These are phyloP conservation scores for Nomada ruficornis DNA, from an alignment of 2,888 invertebrate genomes.

Conservation along the genomic window DNA sequence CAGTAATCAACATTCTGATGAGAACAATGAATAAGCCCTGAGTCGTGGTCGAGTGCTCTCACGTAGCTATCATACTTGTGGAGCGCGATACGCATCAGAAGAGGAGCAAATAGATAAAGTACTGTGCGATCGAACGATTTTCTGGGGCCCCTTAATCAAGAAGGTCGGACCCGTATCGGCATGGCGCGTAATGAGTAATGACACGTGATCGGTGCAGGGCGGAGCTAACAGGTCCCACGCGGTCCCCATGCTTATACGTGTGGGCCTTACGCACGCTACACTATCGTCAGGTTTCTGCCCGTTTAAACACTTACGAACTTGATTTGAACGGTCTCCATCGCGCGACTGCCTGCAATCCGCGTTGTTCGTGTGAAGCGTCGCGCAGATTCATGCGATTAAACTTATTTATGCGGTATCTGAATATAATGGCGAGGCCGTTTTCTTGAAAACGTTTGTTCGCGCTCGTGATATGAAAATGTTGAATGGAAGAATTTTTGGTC, in stretches of 20 bases:
- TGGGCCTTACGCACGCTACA: slow-evolving; percentile 41
- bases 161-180: slow-evolving; percentile 57
- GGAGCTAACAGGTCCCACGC: slow-evolving; percentile 74
- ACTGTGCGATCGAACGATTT: slow-evolving; percentile 33
- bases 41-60: slow-evolving; percentile 28
- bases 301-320: slow-evolving; percentile 56
- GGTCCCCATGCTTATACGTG: slow-evolving; percentile 56
- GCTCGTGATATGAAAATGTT: not conserved
- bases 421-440: not conserved
- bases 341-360: slow-evolving; percentile 28
- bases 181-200: slow-evolving; percentile 72
- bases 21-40: slow-evolving; percentile 14
- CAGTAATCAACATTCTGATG: slow-evolving; percentile 44
- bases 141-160: slow-evolving; percentile 67
- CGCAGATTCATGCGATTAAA: slow-evolving; percentile 38
- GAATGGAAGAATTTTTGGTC: not conserved
- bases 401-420: not conserved
- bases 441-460: not conserved
- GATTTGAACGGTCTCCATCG: slow-evolving; percentile 60
- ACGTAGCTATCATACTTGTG: slow-evolving; percentile 9
- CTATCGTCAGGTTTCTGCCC: slow-evolving; percentile 46
- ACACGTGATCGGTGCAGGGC: slow-evolving; percentile 73
- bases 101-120: slow-evolving; percentile 16
- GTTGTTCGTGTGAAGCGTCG: slow-evolving; percentile 20
- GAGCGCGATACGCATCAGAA: not conserved